Evolutionary conservation across 1,140 invertebrate genomes (phyloP).

Genomic region (Archegozetes longisetosus): DNA sequence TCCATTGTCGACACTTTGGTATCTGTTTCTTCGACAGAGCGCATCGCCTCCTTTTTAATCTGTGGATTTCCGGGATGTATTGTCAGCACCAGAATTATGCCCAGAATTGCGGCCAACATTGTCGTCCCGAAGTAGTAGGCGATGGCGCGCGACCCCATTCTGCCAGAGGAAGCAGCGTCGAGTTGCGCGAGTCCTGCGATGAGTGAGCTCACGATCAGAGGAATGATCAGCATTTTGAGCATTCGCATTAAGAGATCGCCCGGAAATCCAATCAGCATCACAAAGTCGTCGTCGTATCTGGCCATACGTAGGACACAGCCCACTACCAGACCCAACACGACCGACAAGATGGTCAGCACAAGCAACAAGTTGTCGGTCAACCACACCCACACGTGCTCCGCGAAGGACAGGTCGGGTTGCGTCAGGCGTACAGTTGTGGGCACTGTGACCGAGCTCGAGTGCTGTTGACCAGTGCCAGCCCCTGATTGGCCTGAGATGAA

Average conservation of each 20-base stretch:
- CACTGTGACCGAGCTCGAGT: conserved; percentile 5
- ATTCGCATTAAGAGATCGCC: conserved; percentile 35
- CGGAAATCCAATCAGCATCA: conserved; percentile 31
- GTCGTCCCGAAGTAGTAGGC: conserved; percentile 42
- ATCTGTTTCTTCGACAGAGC: conserved; percentile 20
- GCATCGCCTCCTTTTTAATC: conserved; percentile 23
- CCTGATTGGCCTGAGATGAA: conserved; percentile 1
- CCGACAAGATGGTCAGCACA: conserved; percentile 33
- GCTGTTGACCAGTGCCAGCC: too few relatives aligned
- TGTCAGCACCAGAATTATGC: conserved; percentile 33
- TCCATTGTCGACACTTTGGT: conserved; percentile 35
- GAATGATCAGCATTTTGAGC: conserved; percentile 35
- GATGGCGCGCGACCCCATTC: conserved; percentile 35
- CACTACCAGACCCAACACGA: conserved; percentile 31
- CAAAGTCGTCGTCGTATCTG: conserved; percentile 23
- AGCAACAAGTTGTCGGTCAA: conserved; percentile 29
- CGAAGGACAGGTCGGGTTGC: not conserved
- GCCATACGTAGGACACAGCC: conserved; percentile 26
- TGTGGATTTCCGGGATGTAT: conserved; percentile 34
- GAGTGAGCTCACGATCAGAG: conserved; percentile 33
- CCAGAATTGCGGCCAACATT: conserved; percentile 35
- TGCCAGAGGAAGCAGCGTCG: conserved; percentile 30
- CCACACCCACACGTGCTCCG: conserved; percentile 18
- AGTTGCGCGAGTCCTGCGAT: conserved; percentile 29
- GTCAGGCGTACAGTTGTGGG: conserved; percentile 13